Percentiles rank a stretch among this genome's conserved stretches.
phyloP scores from a whole-genome alignment of 2,113 vertebrate species.

The Cryptoleucopteryx plumbea region DNA sequence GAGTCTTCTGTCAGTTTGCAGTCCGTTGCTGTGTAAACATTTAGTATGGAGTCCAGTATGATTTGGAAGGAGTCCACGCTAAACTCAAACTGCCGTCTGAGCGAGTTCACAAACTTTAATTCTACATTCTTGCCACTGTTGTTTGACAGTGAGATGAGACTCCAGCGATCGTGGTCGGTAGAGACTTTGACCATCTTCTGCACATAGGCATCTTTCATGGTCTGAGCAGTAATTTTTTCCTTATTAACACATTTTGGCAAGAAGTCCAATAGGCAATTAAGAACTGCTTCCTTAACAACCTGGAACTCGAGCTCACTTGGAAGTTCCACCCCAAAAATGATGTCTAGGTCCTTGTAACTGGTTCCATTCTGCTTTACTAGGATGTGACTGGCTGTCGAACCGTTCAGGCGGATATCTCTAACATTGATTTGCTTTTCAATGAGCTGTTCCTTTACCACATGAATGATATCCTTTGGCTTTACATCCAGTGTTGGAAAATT shows the following conservation, averaged over 20 bases:
- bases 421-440: conserved; percentile 83
- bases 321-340: conserved; percentile 92
- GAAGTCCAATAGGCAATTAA: conserved; percentile 87
- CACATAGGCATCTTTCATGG: conserved; percentile 95
- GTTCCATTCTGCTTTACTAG: conserved; percentile 88
- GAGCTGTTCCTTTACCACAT: conserved; percentile 84
- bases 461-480: conserved; percentile 91
- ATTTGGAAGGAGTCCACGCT: conserved; percentile 98
- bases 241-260: conserved; percentile 91
- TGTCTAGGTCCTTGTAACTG: conserved; percentile 93
- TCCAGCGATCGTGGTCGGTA: conserved; percentile 89
- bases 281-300: conserved; percentile 89
- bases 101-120: conserved; percentile 88
- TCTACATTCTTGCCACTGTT: conserved; percentile 97
- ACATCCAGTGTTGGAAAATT: conserved; percentile 96
- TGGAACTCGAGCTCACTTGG: conserved; percentile 90
- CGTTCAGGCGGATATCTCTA: conserved; percentile 89
- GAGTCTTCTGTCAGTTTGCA: conserved; percentile 52
- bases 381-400: conserved; percentile 94
- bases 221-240: conserved; percentile 88
- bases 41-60: conserved; percentile 85
- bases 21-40: conserved; percentile 79
- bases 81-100: conserved; percentile 95
- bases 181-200: conserved; percentile 98
- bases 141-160: conserved; percentile 95